Percentiles rank a stretch among this genome's conserved stretches.
phyloP scores from a whole-genome alignment of 2,888 invertebrate genomes.

The Dasysyrphus albostriatus region DNA sequence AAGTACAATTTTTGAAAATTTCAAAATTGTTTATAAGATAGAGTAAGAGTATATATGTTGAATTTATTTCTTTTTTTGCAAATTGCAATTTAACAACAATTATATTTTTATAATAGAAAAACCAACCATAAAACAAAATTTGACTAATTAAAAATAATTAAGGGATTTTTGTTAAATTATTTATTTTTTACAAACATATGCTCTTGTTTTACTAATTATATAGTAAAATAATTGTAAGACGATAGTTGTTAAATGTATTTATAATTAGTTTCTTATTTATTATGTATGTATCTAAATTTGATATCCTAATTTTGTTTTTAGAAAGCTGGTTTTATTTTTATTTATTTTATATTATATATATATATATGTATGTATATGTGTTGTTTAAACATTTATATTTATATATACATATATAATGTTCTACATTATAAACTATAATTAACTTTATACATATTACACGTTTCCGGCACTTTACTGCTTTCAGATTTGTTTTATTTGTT shows the following conservation, averaged over 20 bases:
- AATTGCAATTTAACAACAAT: constrained; percentile 62
- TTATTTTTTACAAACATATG: constrained; percentile 41
- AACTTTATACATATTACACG: constrained; percentile 78
- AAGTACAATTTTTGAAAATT: constrained; percentile 12
- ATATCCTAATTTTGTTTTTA: constrained; percentile 67
- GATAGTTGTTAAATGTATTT: constrained; percentile 41
- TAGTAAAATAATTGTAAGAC: constrained; percentile 34
- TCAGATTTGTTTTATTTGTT: constrained; percentile 31
- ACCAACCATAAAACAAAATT: constrained; percentile 38
- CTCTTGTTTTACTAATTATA: constrained; percentile 37
- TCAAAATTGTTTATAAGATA: constrained; percentile 5
- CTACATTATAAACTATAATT: constrained; percentile 59
- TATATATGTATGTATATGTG: not conserved
- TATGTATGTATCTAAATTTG: constrained; percentile 59
- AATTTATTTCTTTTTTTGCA: not conserved
- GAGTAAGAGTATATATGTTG: constrained; percentile 13
- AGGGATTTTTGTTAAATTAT: constrained; percentile 18
- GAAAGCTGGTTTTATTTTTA: constrained; percentile 55
- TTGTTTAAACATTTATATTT: constrained; percentile 10
- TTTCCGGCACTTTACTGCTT: constrained; percentile 78
- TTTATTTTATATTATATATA: not conserved
- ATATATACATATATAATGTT: constrained; percentile 24
- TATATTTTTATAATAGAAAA: constrained; percentile 29
- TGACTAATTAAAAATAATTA: constrained; percentile 49
- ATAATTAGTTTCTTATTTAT: constrained; percentile 41